Conservation (phyloP, 1,140 invertebrate species). For the Apis mellifera region Amel_HAv3.1 CM009942.2:682001-682500, state of each 20-base stretch:
- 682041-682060: background rate
- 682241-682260: slow-evolving; percentile 73
- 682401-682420: too few relatives aligned
- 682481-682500: slow-evolving; percentile 21
- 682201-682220: slow-evolving; percentile 73
- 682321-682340: slow-evolving; percentile 64
- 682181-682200: slow-evolving; percentile 68
- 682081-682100: slow-evolving; percentile 29
- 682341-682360: too few relatives aligned
- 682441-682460: background rate
- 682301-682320: slow-evolving; percentile 70
- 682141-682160: slow-evolving; percentile 68
- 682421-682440: too few relatives aligned
- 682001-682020: background rate
- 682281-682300: slow-evolving; percentile 73
- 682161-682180: slow-evolving; percentile 72
- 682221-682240: slow-evolving; percentile 71
- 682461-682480: background rate
- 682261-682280: slow-evolving; percentile 66
- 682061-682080: background rate
- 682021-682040: background rate
- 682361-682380: too few relatives aligned
- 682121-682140: slow-evolving; percentile 66
- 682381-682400: too few relatives aligned
- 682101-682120: slow-evolving; percentile 61